Base-by-base conservation (phyloP, 2,888 invertebrate species). In the Caenorhabditis angaria region DNA sequence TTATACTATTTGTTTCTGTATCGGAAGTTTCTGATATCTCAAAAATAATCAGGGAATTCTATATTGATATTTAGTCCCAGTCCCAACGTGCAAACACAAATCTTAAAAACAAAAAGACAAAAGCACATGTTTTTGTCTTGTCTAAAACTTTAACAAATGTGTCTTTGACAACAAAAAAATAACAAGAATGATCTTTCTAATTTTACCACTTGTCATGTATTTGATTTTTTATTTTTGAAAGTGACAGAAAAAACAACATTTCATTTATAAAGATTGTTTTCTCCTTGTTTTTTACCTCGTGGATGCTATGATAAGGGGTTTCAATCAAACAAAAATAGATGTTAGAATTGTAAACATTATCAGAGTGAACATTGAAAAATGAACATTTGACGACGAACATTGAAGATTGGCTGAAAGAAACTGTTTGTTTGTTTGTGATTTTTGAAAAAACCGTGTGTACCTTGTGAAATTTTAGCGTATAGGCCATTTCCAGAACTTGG, bases 381-480 rank as follows among this genome's bases (percentile, higher is more conserved):
- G 41, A n/a, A 48, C 41, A 41, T 48, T 24, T 51, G 28, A 53
- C n/a, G 47, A 47, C n/a, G 63, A 70, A 70, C 70, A 70, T 70
- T 65, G 65, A 48, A 70, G 61, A 62, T 65, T 59, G 58, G 65
- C 70, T 65, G 65, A 35, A 69, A 61, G 47, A 57, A n/a, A 58
- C n/a, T 20, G 47, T n/a, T n/a, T n/a, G n/a, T n/a, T n/a, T n/a
- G n/a, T n/a, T n/a, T n/a, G n/a, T n/a, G n/a, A 57, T 59, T 62
- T 41, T 51, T 51, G 48, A 59, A 53, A 68, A 53, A 59, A 50
- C 32, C 41, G 27, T 53, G 56, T 48, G n/a, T 22, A 70, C 61
- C 70, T 65, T 54, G 57, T 22, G 70, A 61, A 28, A 70, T 70
- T 54, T 61, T 61, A 18, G 51, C 51, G n/a, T 58, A 59, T n/a